Base-by-base conservation (phyloP, 1,140 invertebrate species). In the Odontomachus brunneus region DNA sequence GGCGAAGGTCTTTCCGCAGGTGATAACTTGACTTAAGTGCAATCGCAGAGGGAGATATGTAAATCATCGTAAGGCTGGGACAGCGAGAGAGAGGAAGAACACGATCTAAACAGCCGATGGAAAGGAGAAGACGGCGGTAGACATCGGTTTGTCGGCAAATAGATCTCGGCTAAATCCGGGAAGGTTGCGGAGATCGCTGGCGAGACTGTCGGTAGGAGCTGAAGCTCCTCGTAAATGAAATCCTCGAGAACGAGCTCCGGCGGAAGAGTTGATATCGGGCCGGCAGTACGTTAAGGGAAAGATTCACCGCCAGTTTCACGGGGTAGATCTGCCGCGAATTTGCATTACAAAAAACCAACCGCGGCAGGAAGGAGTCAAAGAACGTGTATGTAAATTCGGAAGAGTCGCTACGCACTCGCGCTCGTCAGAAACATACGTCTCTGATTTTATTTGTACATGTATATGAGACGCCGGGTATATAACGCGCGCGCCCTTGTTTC, bases 141-240 rank as follows among this genome's bases (percentile, higher is more conserved):
- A 87, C 76, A 72, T 74, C 51, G 82, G 74, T 83, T 81, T 87
- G 86, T 88, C 85, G 67, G 75, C 73, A 83, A 88, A 88, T 84
- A 84, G 86, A 88, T 88, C 86, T 76, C 75, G 65, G 65, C 63
- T 74, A 82, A 71, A 88, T 88, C 84, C 78, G 57, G 49, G 57
- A 24, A 72, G 72, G 73, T 53, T 74, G 75, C 24, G 53, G 55
- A 82, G 72, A 38, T 67, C 59, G 33, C n/a, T 7, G 59, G 63
- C 12, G 55, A 12, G 17, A 17, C 17, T 55, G 71, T 63, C 33
- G 26, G 9, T 22, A 53, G 38, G 48, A 72, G 62, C 33, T 62
- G 60, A 48, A 24, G 62, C 29, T 26, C 12, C 81, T 88, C 84
- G 86, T 83, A 88, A 88, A 88, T 88, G 87, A 88, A 88, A 88